Percentiles rank a stretch among this genome's conserved stretches.
Evolutionary conservation across 2,797 vertebrate species (phyloP).

Genomic region (Siniperca undulata): DNA sequence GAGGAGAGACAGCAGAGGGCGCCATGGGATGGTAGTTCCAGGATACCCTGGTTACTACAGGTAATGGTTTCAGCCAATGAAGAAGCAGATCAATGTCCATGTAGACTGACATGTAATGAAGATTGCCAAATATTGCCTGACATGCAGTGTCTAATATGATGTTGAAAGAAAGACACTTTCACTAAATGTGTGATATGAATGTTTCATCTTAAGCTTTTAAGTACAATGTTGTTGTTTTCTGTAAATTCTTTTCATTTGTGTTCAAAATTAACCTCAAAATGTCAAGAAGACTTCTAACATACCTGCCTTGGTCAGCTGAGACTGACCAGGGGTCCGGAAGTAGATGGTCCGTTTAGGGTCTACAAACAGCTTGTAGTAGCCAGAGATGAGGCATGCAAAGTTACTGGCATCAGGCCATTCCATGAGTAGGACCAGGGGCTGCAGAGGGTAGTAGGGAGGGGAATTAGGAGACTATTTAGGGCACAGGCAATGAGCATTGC

Average conservation of each 20-base stretch:
- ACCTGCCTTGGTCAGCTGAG: constrained; percentile 99
- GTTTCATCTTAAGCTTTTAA: constrained; percentile 16
- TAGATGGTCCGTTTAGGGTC: constrained; percentile 96
- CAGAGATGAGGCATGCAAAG: constrained; percentile 96
- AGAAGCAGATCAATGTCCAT: constrained; percentile 72
- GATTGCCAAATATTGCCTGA: constrained; percentile 32
- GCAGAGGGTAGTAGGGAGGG: constrained; percentile 65
- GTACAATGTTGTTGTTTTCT: constrained; percentile 24
- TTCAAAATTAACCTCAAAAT: constrained; percentile 32
- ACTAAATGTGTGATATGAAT: constrained; percentile 18
- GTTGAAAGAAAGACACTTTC: constrained; percentile 17
- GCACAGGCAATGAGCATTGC: constrained; percentile 72
- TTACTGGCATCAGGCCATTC: constrained; percentile 99
- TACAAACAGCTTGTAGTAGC: constrained; percentile 97
- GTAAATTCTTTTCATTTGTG: neutral
- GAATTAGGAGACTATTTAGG: constrained; percentile 73
- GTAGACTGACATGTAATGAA: constrained; percentile 52
- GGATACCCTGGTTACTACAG: constrained; percentile 57
- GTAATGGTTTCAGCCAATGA: constrained; percentile 75
- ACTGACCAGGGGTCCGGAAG: constrained; percentile 91
- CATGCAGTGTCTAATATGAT: constrained; percentile 60
- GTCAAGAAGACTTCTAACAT: constrained; percentile 81
- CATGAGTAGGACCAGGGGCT: constrained; percentile 98
- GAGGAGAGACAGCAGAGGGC: constrained; percentile 77
- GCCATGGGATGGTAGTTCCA: constrained; percentile 81